Base-by-base conservation (phyloP, 1,140 invertebrate genomes). In the Steinernema khuongi region DNA sequence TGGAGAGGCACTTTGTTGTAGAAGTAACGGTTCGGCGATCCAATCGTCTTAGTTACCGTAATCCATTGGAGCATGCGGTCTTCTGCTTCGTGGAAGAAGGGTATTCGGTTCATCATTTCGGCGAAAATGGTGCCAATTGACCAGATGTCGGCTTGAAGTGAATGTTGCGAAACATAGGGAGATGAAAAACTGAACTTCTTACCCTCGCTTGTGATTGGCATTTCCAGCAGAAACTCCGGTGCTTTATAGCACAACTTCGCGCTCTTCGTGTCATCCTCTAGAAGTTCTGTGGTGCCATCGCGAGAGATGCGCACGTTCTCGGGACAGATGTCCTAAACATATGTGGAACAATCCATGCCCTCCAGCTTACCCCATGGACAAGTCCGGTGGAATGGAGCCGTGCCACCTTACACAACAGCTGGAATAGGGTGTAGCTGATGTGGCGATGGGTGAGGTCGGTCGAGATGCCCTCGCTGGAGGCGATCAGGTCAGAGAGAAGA, bases 381-480 rank as follows among this genome's bases (percentile, higher is more conserved):
- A 60, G 26, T 60, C 19, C 50, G 22, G 50, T 60, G 11, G 22
- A 14, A 4, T 60, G 4, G 50, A 60, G 26, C 7, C 50, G 11
- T 14, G 50, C 50, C 4, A 60, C 50, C 19, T 60, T 60, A 22
- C 50, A 60, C 4, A 60, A 22, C 14, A 60, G 50, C 19, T 60
- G 50, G 50, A 60, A 60, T 14, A 60, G 7, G 14, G 50, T 22
- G 50, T 60, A 60, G 50, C 50, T 60, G 50, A 60, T 60, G 50
- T 60, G 50, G 7, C 50, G 50, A 60, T 60, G 50, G 14, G 50
- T 14, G 7, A 60, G 19, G 19, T 60, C 50, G 50, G 11, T 26
- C n/a, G n/a, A n/a, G 50, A 60, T 60, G 4, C 50, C 50, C 7
- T 60, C 22, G 50, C 50, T 60, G 7, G 50, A 60, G 19, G 22